Evolutionary conservation across 2,113 vertebrate genomes (phyloP).

Genomic region (Ictalurus punctatus): DNA sequence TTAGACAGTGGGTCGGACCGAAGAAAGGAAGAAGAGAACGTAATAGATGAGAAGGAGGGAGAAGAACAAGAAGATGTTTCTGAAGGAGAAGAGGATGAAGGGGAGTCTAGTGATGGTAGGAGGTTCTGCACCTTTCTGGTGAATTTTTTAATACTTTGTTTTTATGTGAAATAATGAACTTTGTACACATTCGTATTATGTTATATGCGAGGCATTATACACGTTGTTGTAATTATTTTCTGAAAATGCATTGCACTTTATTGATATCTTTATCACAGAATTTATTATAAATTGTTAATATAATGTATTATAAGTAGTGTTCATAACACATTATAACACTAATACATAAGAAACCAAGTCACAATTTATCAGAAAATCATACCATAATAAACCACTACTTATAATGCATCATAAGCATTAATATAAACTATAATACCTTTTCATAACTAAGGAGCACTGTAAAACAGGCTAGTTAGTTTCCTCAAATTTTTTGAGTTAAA

Average conservation of each 20-base stretch:
- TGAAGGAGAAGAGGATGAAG: constrained; percentile 59
- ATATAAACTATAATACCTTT: background rate
- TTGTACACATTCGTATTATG: background rate
- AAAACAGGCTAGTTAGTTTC: too few relatives aligned
- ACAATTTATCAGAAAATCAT: background rate
- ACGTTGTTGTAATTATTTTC: background rate
- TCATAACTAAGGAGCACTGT: background rate
- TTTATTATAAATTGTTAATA: background rate
- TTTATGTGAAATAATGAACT: background rate
- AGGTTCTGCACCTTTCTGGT: background rate
- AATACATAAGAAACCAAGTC: background rate
- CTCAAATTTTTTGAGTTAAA: too few relatives aligned
- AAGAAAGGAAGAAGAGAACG: constrained; percentile 58
- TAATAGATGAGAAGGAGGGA: constrained; percentile 23
- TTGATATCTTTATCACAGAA: background rate
- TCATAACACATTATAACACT: background rate
- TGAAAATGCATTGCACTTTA: background rate
- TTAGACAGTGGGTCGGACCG: constrained; percentile 62
- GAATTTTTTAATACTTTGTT: background rate
- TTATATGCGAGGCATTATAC: background rate
- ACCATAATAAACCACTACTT: background rate
- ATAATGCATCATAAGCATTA: background rate
- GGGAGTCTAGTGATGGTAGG: constrained; percentile 83
- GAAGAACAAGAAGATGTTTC: constrained; percentile 51
- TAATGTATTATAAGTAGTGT: background rate